A percentile compares a stretch with the other conserved stretches of the same genome.
These are phyloP conservation scores for Hestina assimilis DNA, from an alignment of 1,140 invertebrate species.

Conservation along the genomic window DNA sequence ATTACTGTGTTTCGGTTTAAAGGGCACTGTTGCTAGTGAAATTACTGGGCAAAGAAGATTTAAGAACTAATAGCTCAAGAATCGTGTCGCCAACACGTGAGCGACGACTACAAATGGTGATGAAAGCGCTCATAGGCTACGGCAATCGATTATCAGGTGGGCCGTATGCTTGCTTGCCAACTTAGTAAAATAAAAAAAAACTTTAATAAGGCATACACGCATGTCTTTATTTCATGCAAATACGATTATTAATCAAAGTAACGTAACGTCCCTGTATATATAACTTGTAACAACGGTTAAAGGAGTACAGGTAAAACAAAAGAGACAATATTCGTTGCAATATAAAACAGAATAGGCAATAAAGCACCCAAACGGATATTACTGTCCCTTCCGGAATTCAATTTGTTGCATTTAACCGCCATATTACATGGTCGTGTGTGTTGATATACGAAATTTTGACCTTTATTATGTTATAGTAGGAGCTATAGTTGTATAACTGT, in stretches of 20 bases:
- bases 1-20: too few species aligned
- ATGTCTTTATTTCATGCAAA: background rate
- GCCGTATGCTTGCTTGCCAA: too few species aligned
- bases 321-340: constrained; percentile 3
- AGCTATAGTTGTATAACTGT: background rate
- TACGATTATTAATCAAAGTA: too few species aligned
- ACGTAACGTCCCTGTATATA: too few species aligned
- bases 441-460: background rate
- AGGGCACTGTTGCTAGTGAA: too few species aligned
- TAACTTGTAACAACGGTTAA: background rate
- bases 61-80: too few species aligned
- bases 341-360: constrained; percentile 13
- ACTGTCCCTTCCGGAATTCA: constrained; percentile 29
- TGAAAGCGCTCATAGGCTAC: too few species aligned
- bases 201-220: background rate
- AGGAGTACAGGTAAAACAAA: background rate
- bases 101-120: too few species aligned
- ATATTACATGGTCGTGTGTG: constrained; percentile 18
- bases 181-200: too few species aligned
- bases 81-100: too few species aligned
- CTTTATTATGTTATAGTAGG: background rate
- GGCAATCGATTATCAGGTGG: too few species aligned
- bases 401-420: constrained; percentile 32
- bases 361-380: constrained; percentile 25
- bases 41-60: too few species aligned